Percentiles rank a stretch among this genome's conserved stretches.
Evolutionary conservation across 2,113 vertebrate genomes (phyloP).

Genomic region (Rissa tridactyla): DNA sequence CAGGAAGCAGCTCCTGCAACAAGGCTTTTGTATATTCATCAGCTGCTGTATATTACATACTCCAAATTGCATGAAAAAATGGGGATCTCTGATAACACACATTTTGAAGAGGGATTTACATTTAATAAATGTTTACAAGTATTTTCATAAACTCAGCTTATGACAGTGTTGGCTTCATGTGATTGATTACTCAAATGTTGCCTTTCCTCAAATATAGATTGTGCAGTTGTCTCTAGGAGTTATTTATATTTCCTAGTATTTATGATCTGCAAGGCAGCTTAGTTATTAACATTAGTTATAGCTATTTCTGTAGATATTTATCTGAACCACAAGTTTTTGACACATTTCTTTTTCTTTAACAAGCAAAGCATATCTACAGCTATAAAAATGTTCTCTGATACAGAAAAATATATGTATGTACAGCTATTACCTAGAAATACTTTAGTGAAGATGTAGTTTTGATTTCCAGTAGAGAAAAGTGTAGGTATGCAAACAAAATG

Average conservation of each 20-base stretch:
- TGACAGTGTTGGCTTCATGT: slow-evolving; percentile 77
- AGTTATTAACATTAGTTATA: slow-evolving; percentile 79
- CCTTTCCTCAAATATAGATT: slow-evolving; percentile 70
- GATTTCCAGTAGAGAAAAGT: slow-evolving; percentile 36
- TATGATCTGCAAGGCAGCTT: slow-evolving; percentile 73
- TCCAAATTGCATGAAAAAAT: slow-evolving; percentile 59
- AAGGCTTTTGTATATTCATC: slow-evolving; percentile 49
- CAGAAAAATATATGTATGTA: slow-evolving; percentile 68
- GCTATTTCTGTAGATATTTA: slow-evolving; percentile 75
- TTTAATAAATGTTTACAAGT: slow-evolving; percentile 86
- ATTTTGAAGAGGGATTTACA: slow-evolving; percentile 79
- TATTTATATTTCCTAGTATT: slow-evolving; percentile 76
- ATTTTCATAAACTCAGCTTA: slow-evolving; percentile 86
- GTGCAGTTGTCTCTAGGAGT: slow-evolving; percentile 72
- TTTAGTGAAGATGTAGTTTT: slow-evolving; percentile 36
- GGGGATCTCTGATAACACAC: slow-evolving; percentile 24
- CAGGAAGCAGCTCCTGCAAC: slow-evolving; percentile 26
- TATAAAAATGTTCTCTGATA: slow-evolving; percentile 70
- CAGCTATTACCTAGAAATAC: slow-evolving; percentile 67
- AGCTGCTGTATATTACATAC: slow-evolving; percentile 26
- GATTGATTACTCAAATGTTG: slow-evolving; percentile 72
- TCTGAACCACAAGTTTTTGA: slow-evolving; percentile 72
- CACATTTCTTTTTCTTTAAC: slow-evolving; percentile 74
- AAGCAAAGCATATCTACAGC: slow-evolving; percentile 64
- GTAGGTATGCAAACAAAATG: slow-evolving; percentile 43